phyloP scores from a whole-genome alignment of 2,888 invertebrate species.

The Oscheius sp. region DNA sequence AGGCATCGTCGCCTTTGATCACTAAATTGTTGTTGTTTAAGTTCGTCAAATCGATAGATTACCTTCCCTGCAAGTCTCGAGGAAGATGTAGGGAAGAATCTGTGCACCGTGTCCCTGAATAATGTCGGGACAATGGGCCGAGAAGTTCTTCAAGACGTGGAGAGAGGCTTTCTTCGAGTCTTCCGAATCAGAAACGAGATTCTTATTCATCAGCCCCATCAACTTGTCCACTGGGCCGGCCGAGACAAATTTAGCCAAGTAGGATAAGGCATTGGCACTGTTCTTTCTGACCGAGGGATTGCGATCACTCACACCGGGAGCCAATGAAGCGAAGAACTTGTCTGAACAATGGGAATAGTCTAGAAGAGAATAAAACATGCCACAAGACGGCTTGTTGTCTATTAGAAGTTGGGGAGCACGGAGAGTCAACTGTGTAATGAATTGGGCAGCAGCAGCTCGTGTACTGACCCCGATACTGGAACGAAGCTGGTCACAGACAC shows the following conservation, averaged over 20 bases:
- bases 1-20: constrained; percentile 56
- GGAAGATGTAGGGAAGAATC: constrained; percentile 57
- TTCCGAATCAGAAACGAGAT: constrained; percentile 50
- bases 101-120: constrained; percentile 45
- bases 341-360: constrained; percentile 16
- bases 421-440: constrained; percentile 54
- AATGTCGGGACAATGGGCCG: constrained; percentile 51
- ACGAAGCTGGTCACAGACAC: constrained; percentile 51
- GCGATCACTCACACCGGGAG: constrained; percentile 54
- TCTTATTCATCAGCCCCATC: constrained; percentile 42
- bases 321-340: constrained; percentile 50
- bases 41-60: neutral
- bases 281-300: constrained; percentile 63
- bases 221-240: constrained; percentile 49
- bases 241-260: constrained; percentile 56
- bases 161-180: constrained; percentile 51
- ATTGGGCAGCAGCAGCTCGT: constrained; percentile 54
- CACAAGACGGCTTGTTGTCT: constrained; percentile 47
- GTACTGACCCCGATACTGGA: constrained; percentile 56
- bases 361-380: constrained; percentile 21
- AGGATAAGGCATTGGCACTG: constrained; percentile 55
- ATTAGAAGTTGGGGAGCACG: constrained; percentile 56
- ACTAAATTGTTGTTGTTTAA: constrained; percentile 36
- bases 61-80: constrained; percentile 53
- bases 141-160: constrained; percentile 55